Percentiles rank a stretch among this genome's conserved stretches.
Evolutionary conservation across 2,113 vertebrate species (phyloP).

Genomic region (Phalacrocorax aristotelis): DNA sequence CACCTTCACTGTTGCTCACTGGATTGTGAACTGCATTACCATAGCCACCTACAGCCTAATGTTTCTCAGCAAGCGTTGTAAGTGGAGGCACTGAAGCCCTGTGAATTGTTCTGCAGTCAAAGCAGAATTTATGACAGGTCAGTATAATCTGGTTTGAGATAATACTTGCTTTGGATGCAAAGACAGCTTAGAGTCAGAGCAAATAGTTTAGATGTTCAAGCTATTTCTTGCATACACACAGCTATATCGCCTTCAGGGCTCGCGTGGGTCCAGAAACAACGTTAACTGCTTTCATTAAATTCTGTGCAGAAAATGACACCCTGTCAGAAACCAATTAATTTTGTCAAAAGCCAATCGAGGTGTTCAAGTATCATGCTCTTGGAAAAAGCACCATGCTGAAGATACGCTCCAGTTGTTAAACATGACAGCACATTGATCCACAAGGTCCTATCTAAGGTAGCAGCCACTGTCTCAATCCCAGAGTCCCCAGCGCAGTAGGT

Average conservation of each 20-base stretch:
- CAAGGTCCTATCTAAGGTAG: accelerated
- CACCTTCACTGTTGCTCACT: background rate
- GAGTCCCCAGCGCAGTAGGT: background rate
- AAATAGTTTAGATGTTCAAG: background rate
- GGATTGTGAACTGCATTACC: background rate
- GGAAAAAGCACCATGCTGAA: background rate
- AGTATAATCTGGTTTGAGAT: background rate
- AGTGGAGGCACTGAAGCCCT: background rate
- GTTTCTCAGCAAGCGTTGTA: background rate
- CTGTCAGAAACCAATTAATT: background rate
- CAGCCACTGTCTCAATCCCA: background rate
- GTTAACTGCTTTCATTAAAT: background rate
- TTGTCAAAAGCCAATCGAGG: background rate
- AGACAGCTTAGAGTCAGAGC: background rate
- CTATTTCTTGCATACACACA: background rate
- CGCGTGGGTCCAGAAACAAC: background rate
- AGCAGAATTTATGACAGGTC: background rate
- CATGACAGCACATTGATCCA: background rate
- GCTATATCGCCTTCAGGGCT: accelerated
- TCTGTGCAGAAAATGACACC: background rate
- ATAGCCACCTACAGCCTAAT: background rate
- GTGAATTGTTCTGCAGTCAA: background rate
- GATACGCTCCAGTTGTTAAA: background rate
- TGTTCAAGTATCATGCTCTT: background rate
- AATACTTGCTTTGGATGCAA: background rate